A percentile compares a stretch with the other conserved stretches of the same genome.
phyloP scores from a whole-genome alignment of 1,140 invertebrate genomes.

The Caerostris darwini region DNA sequence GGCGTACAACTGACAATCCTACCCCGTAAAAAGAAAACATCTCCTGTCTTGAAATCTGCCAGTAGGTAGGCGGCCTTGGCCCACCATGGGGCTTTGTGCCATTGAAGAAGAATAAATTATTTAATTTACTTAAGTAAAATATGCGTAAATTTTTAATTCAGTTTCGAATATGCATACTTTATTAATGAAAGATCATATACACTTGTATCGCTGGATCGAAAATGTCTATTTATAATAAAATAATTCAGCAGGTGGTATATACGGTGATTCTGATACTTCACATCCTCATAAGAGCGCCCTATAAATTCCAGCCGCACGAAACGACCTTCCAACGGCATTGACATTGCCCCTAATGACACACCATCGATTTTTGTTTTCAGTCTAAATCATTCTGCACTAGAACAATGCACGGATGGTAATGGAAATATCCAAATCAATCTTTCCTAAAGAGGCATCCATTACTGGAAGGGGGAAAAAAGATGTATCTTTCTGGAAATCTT shows the following conservation, averaged over 20 bases:
- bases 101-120: too few relatives aligned
- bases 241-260: background rate
- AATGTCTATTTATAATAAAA: background rate
- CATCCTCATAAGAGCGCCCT: background rate
- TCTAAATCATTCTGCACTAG: background rate
- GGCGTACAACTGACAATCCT: too few relatives aligned
- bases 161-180: too few relatives aligned
- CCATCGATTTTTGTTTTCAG: slow-evolving; percentile 9
- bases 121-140: too few relatives aligned
- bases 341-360: background rate
- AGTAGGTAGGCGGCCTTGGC: too few relatives aligned
- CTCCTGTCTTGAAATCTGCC: too few relatives aligned
- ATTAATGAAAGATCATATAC: too few relatives aligned
- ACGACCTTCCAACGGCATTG: background rate
- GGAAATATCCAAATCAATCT: slow-evolving; percentile 36
- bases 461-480: background rate
- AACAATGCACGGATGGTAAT: slow-evolving; percentile 1
- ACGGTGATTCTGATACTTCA: background rate
- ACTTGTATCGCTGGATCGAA: too few relatives aligned
- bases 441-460: background rate
- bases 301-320: background rate
- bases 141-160: too few relatives aligned
- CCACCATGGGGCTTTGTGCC: too few relatives aligned
- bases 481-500: background rate
- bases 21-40: too few relatives aligned